Conservation (phyloP, 1,140 invertebrate species). For the Calosoma granatense region DNA sequence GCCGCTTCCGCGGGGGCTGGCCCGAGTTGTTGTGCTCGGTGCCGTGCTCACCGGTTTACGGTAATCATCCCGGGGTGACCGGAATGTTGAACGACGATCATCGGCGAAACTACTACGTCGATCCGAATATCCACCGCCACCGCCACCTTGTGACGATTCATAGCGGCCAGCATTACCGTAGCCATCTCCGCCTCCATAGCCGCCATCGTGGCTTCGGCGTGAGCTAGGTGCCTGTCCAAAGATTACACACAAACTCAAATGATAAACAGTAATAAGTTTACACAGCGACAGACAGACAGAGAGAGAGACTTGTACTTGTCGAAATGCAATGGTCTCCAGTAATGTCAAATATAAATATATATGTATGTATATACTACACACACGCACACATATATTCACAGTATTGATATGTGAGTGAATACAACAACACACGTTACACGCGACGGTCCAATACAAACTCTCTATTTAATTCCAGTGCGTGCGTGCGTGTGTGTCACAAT, state of each 20-base stretch:
- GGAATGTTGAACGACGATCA: conserved; percentile 22
- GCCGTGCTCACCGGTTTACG: conserved; percentile 21
- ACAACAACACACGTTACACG: too few relatives aligned
- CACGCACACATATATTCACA: too few relatives aligned
- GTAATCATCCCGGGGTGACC: conserved; percentile 28
- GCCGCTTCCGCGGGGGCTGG: conserved; percentile 25
- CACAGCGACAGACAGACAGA: too few relatives aligned
- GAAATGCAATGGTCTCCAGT: background rate
- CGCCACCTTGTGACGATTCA: conserved; percentile 16
- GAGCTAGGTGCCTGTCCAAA: conserved; percentile 30
- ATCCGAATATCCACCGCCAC: conserved; percentile 24
- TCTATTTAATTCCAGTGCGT: too few relatives aligned
- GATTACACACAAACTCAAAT: conserved; percentile 11
- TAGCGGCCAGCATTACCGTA: conserved; percentile 10
- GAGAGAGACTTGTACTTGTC: conserved; percentile 14
- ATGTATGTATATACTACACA: background rate
- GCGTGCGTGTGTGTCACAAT: too few relatives aligned
- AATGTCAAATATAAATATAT: too few relatives aligned
- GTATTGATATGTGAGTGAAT: too few relatives aligned
- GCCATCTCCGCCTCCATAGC: conserved; percentile 21
- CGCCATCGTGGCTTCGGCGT: conserved; percentile 25
- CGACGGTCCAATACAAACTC: too few relatives aligned
- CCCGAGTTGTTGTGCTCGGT: conserved; percentile 19
- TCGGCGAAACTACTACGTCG: conserved; percentile 27
- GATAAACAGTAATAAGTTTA: too few relatives aligned